Evolutionary conservation across 2,113 vertebrate genomes (phyloP).

Genomic region (Macquaria australasica): DNA sequence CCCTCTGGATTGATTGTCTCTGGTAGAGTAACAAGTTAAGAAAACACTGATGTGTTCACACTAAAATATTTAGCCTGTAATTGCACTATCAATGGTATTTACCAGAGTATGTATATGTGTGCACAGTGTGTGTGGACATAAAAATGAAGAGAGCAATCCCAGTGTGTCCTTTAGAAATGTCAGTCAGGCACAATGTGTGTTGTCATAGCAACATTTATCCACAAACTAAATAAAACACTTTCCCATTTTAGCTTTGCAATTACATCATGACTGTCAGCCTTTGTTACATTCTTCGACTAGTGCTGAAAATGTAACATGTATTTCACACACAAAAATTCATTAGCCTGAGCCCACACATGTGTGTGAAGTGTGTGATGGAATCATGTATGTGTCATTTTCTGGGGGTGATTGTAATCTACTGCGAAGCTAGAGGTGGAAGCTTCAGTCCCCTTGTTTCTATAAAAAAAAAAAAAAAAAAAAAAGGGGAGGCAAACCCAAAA

Average conservation of each 20-base stretch:
- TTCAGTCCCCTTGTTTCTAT: conserved; percentile 18
- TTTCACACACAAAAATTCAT: conserved; percentile 19
- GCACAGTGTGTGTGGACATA: not conserved
- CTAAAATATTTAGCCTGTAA: not conserved
- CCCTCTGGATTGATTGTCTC: not conserved
- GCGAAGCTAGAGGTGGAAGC: conserved; percentile 25
- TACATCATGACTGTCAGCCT: conserved; percentile 34
- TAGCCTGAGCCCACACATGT: conserved; percentile 9
- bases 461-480: not conserved
- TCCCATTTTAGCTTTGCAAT: conserved; percentile 36
- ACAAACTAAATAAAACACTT: conserved; percentile 44
- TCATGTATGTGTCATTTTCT: conserved; percentile 51
- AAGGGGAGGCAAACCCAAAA: not conserved
- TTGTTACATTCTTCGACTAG: not conserved
- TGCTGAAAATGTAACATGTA: conserved; percentile 27
- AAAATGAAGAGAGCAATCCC: not conserved
- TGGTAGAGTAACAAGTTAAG: not conserved
- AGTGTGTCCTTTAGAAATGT: conserved; percentile 46
- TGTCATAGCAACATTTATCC: conserved; percentile 52
- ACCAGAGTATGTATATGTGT: no score
- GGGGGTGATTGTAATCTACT: conserved; percentile 34
- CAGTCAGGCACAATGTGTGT: conserved; percentile 28
- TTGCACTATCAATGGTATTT: not conserved
- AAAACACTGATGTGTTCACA: not conserved
- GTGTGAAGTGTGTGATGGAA: conserved; percentile 46